Evolutionary conservation across 2,113 vertebrate genomes (phyloP).

Genomic region (Lepus americanus): DNA sequence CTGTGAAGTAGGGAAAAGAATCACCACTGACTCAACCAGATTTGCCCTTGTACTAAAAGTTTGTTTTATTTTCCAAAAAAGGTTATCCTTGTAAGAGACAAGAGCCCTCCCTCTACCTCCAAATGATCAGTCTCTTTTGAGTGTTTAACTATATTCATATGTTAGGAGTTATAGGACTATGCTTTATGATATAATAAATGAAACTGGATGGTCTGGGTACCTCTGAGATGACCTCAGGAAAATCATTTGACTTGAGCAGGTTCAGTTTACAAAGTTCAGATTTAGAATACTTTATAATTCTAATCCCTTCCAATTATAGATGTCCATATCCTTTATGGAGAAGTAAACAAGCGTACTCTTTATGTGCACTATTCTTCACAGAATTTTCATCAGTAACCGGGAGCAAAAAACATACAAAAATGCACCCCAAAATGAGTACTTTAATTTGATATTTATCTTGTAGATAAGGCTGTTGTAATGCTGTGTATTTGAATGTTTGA

Average conservation of each 20-base stretch:
- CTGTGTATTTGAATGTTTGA: not conserved
- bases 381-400: not conserved
- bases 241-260: not conserved
- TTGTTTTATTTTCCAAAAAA: constrained; percentile 50
- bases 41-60: constrained; percentile 31
- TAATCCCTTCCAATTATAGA: not conserved
- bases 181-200: not conserved
- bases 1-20: not conserved
- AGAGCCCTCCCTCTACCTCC: not conserved
- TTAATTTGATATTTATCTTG: constrained; percentile 5
- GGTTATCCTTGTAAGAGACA: not conserved
- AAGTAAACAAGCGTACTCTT: not conserved
- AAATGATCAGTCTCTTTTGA: not conserved
- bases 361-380: not conserved
- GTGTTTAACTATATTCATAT: not conserved
- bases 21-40: not conserved
- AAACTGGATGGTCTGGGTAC: not conserved
- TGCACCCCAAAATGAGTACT: not conserved
- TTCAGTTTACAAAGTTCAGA: not conserved
- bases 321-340: not conserved
- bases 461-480: not conserved
- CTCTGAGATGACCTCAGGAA: not conserved
- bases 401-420: not conserved
- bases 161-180: not conserved
- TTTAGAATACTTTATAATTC: not conserved